Base-by-base conservation (phyloP, 2,888 invertebrate genomes). In the Xylocampa areola region DNA sequence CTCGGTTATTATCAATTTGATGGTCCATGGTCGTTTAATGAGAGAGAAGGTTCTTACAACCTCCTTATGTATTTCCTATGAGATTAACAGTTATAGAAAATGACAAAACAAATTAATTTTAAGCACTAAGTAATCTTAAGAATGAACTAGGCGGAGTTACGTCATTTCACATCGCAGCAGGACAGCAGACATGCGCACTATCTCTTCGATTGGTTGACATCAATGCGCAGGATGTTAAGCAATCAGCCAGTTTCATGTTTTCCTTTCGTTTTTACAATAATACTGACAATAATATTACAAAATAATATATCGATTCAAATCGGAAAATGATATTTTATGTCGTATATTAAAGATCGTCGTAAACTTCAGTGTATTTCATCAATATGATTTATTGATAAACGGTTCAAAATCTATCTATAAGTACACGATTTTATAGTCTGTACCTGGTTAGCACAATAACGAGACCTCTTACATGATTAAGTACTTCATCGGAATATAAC, bases 221-320 rank as follows among this genome's bases (percentile, higher is more conserved):
- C 17, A 55, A 61, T 33, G 29, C 36, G 7, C 40, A 64, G 44
- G 39, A 57, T 11, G 47, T 67, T 57, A 8, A 10, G 23, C 41
- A 52, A 62, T 43, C 1, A 1, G 10, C 25, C 29, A 27, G 32
- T 54, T 60, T 41, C 39, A 61, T 52, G 39, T 32, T 47, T 32
- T 35, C 44, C 41, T 43, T 54, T 61, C 29, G 10, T 52, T 45
- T 44, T 44, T 44, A 60, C 39, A 40, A 48, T 50, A n/a, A 4
- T 16, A 8, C 5, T 16, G 17, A 49, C 35, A 36, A 53, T 29
- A 30, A 36, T 37, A 35, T 48, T 2, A 40, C 6, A 16, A 23
- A 45, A 44, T 23, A 2, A 21, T 14, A 37, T 19, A 23, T 2
- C 21, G 14, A 30, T 27, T 13, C 8, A 6, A 29, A 29, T n/a